Base-by-base conservation (phyloP, 2,888 invertebrate species). In the Odontocolon sp. region DNA sequence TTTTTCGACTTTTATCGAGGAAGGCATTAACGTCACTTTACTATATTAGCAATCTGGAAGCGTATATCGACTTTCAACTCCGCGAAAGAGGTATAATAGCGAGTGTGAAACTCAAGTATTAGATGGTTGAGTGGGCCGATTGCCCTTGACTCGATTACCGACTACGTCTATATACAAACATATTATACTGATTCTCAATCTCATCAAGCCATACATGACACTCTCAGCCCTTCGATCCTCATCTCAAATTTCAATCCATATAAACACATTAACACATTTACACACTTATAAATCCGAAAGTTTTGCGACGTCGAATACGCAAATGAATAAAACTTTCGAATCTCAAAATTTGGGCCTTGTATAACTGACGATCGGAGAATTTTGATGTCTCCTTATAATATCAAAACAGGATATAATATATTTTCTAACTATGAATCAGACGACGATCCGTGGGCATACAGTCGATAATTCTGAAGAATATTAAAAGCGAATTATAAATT, bases 111-210 rank as follows among this genome's bases (percentile, higher is more conserved):
- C 77, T 64, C 57, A 63, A 73, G 72, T 57, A 68, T 77, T 57
- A 77, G 72, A 56, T 73, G 77, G 73, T 77, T 73, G 77, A 77
- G 68, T 73, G 73, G 77, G 59, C 77, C 72, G 77, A 73, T 77
- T 77, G 77, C 72, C 77, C 77, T 77, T 77, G 77, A 77, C 77
- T 77, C 77, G 68, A 77, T 77, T 77, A 77, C 77, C 77, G 45
- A 57, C 33, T 42, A 50, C 33, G 16, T 68, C 63, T 21, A 26
- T 33, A 52, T 63, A 38, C 21, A 14, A 11, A 33, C 54, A 31
- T 45, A 54, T 54, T 54, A 26, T 36, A 33, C 57, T 57, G 47
- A 40, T 57, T 45, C 21, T 45, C 56, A 47, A 36, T 64, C 14
- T 33, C 38, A 38, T 36, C 5, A 36, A n/a, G 26, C 26, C 16